A percentile compares a stretch with the other conserved stretches of the same genome.
phyloP scores from a whole-genome alignment of 2,113 vertebrate genomes.

The Mesitornis unicolor region DNA sequence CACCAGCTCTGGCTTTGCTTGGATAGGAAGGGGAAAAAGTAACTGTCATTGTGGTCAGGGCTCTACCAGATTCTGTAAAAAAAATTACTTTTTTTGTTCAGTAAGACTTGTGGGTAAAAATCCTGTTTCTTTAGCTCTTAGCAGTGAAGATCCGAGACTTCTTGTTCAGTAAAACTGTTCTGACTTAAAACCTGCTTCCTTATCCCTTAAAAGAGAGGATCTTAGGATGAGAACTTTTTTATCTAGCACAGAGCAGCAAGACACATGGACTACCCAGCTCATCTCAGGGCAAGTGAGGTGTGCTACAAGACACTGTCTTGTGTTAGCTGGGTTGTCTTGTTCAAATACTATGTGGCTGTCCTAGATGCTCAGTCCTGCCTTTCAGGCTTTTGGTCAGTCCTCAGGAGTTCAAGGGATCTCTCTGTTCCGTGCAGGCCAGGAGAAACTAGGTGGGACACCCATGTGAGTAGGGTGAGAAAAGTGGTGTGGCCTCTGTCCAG shows the following conservation, averaged over 20 bases:
- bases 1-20: background rate
- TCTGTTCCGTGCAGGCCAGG: background rate
- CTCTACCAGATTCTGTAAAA: background rate
- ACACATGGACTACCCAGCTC: background rate
- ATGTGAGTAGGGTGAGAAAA: background rate
- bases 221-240: background rate
- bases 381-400: background rate
- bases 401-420: background rate
- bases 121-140: background rate
- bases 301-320: background rate
- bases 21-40: background rate
- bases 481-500: background rate
- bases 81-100: background rate
- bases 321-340: background rate
- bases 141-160: background rate
- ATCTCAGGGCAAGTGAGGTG: background rate
- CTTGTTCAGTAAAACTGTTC: background rate
- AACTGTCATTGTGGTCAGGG: background rate
- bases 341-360: background rate
- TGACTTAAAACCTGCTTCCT: background rate
- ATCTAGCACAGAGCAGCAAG: background rate
- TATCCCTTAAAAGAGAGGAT: background rate
- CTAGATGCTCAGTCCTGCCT: background rate
- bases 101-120: background rate
- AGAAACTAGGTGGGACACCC: background rate